Evolutionary conservation across 2,888 invertebrate genomes (phyloP).

Genomic region (Melieria crassipennis): DNA sequence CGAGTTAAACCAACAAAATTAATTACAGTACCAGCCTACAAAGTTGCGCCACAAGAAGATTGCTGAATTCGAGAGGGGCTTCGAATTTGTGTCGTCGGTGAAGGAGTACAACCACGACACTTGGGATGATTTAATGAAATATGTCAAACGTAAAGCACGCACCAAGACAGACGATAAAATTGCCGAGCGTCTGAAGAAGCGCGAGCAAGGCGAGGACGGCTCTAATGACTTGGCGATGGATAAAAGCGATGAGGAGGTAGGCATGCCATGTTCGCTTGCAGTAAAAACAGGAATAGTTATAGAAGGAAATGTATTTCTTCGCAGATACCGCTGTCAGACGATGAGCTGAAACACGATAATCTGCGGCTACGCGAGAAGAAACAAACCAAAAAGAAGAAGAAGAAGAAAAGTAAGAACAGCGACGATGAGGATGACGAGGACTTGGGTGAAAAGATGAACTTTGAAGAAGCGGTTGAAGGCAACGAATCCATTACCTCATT

Average conservation of each 20-base stretch:
- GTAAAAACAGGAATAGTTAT: not conserved
- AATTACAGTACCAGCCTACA: conserved; percentile 80
- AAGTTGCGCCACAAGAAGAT: conserved; percentile 77
- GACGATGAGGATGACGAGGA: conserved; percentile 66
- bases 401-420: conserved; percentile 55
- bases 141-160: conserved; percentile 81
- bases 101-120: conserved; percentile 84
- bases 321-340: conserved; percentile 76
- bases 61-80: conserved; percentile 82
- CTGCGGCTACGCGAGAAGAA: conserved; percentile 75
- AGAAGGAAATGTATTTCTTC: not conserved
- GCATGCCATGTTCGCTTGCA: not conserved
- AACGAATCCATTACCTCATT: conserved; percentile 78
- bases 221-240: conserved; percentile 60
- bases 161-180: conserved; percentile 88
- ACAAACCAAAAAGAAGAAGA: conserved; percentile 68
- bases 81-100: conserved; percentile 80
- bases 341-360: conserved; percentile 79
- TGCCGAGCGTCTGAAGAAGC: conserved; percentile 69
- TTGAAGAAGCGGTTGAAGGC: conserved; percentile 74
- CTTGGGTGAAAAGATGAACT: conserved; percentile 66
- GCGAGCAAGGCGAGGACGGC: conserved; percentile 67
- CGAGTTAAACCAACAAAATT: conserved; percentile 47
- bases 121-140: conserved; percentile 82
- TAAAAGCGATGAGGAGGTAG: conserved; percentile 26